phyloP scores from a whole-genome alignment of 1,140 invertebrate species.

The Scaptomyza pallida region DNA sequence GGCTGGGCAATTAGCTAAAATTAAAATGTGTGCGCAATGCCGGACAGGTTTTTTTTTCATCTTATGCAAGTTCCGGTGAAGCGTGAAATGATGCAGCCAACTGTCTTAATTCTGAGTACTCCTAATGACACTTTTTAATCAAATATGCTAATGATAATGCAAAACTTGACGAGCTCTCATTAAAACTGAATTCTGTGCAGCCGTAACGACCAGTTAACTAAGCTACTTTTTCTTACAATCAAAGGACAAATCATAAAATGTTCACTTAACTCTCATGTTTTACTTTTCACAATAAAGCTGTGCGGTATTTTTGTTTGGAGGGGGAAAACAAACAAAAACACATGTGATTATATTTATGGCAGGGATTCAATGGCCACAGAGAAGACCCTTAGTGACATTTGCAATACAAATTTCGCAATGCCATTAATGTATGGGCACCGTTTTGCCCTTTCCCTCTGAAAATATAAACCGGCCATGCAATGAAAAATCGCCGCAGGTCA shows the following conservation, averaged over 20 bases:
- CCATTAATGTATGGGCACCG: slow-evolving; percentile 63
- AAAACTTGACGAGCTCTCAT: slow-evolving; percentile 54
- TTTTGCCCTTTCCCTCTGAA: slow-evolving; percentile 9
- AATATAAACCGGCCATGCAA: slow-evolving; percentile 61
- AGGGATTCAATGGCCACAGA: slow-evolving; percentile 15
- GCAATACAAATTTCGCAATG: slow-evolving; percentile 75
- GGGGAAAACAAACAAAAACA: slow-evolving; percentile 21
- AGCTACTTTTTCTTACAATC: not conserved
- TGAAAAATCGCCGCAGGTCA: slow-evolving; percentile 80
- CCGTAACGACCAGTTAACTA: not conserved
- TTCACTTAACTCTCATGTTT: not conserved
- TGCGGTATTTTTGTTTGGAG: slow-evolving; percentile 9
- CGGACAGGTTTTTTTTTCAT: slow-evolving; percentile 57
- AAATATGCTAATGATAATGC: slow-evolving; percentile 78
- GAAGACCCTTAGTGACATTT: slow-evolving; percentile 56
- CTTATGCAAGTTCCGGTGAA: slow-evolving; percentile 69
- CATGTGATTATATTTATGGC: slow-evolving; percentile 57
- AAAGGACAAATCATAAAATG: not conserved
- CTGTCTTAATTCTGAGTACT: slow-evolving; percentile 19
- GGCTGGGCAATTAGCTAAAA: slow-evolving; percentile 76
- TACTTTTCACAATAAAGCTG: slow-evolving; percentile 5
- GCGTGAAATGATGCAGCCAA: slow-evolving; percentile 56
- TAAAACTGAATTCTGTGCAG: slow-evolving; percentile 43
- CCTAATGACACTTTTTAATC: slow-evolving; percentile 81
- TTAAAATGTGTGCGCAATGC: slow-evolving; percentile 69